Percentiles rank a stretch among this genome's conserved stretches.
Evolutionary conservation across 2,113 vertebrate species (phyloP).

Genomic region (Thunnus thynnus): DNA sequence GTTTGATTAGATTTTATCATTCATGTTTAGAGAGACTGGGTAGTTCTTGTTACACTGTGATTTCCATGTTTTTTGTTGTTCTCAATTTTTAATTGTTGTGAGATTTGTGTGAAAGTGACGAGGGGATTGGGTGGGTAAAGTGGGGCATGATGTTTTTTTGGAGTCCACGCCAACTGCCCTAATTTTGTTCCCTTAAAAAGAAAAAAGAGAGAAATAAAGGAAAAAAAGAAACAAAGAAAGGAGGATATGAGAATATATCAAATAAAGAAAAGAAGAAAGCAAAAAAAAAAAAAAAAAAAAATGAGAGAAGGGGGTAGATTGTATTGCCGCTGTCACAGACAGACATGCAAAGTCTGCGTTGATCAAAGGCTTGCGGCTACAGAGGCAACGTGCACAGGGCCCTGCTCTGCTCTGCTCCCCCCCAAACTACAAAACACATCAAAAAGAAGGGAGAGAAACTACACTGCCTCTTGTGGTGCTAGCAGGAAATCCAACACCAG

Average conservation of each 20-base stretch:
- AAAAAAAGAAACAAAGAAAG: conserved; percentile 69
- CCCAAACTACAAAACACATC: conserved; percentile 68
- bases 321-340: conserved; percentile 79
- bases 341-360: conserved; percentile 79
- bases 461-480: conserved; percentile 75
- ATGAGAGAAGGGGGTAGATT: conserved; percentile 72
- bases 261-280: conserved; percentile 65
- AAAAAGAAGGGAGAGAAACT: conserved; percentile 66
- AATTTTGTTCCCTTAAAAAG: conserved; percentile 83
- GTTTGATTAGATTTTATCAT: conserved; percentile 56
- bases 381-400: conserved; percentile 73
- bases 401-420: conserved; percentile 63
- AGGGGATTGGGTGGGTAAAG: conserved; percentile 78
- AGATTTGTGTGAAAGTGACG: conserved; percentile 73
- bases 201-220: conserved; percentile 68
- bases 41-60: conserved; percentile 62
- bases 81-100: conserved; percentile 76
- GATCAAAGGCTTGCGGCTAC: conserved; percentile 72
- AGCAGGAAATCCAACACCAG: conserved; percentile 74
- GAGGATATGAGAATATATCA: conserved; percentile 73
- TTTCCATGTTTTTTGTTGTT: conserved; percentile 73
- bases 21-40: conserved; percentile 60
- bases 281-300: conserved; percentile 69
- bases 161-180: conserved; percentile 89
- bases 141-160: conserved; percentile 81